These are phyloP conservation scores for Tortricodes alternella DNA, from an alignment of 2,888 invertebrate species.

Conservation along the genomic window DNA sequence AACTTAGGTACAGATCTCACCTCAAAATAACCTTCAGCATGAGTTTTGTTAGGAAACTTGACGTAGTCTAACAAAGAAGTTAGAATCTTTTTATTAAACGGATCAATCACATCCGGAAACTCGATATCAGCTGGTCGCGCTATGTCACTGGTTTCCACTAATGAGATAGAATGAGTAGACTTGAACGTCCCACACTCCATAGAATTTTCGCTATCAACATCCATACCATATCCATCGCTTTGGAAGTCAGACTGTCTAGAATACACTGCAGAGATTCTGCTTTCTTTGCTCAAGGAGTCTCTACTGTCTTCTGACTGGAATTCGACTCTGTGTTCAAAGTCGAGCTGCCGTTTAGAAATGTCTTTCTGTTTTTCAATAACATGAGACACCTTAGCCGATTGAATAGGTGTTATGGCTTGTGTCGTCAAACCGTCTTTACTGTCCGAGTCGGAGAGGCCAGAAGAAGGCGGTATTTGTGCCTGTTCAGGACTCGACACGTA, in stretches of 20 bases:
- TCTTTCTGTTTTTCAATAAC: slow-evolving; percentile 70
- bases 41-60: slow-evolving; percentile 86
- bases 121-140: slow-evolving; percentile 77
- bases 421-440: slow-evolving; percentile 78
- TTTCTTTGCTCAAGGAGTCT: slow-evolving; percentile 76
- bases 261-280: slow-evolving; percentile 71
- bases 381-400: slow-evolving; percentile 70
- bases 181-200: slow-evolving; percentile 78
- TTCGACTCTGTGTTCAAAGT: slow-evolving; percentile 73
- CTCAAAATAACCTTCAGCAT: slow-evolving; percentile 80
- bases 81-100: slow-evolving; percentile 89
- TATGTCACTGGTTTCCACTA: slow-evolving; percentile 76
- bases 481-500: slow-evolving; percentile 80
- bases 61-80: slow-evolving; percentile 87
- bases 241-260: slow-evolving; percentile 74
- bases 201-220: slow-evolving; percentile 79
- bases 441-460: slow-evolving; percentile 75
- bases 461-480: slow-evolving; percentile 77
- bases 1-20: slow-evolving; percentile 81
- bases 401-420: slow-evolving; percentile 69
- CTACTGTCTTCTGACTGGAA: slow-evolving; percentile 78
- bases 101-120: slow-evolving; percentile 86
- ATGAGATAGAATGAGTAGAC: slow-evolving; percentile 74
- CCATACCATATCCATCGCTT: slow-evolving; percentile 78
- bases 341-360: slow-evolving; percentile 75